phyloP scores from a whole-genome alignment of 2,888 invertebrate species.

The Amiota minor region DNA sequence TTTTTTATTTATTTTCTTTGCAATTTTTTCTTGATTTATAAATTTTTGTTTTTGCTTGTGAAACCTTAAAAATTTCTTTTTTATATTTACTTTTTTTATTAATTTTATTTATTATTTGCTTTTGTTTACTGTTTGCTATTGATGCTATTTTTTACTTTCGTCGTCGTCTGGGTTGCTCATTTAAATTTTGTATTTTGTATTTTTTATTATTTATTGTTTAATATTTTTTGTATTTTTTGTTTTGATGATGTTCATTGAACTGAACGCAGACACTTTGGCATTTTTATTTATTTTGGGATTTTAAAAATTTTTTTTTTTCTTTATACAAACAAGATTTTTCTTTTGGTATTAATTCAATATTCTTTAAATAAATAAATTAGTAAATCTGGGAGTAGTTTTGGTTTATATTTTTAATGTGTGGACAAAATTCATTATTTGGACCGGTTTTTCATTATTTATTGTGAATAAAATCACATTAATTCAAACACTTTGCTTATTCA shows the following conservation, averaged over 20 bases:
- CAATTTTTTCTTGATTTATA: conserved; percentile 34
- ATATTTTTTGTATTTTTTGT: conserved; percentile 29
- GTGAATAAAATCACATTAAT: not conserved
- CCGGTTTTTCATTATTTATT: too few relatives aligned
- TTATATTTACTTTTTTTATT: conserved; percentile 35
- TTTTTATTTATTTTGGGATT: conserved; percentile 2
- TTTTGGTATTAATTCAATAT: not conserved
- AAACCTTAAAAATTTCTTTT: conserved; percentile 20
- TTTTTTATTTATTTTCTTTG: conserved; percentile 25
- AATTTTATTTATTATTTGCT: conserved; percentile 33
- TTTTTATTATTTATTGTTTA: conserved; percentile 3
- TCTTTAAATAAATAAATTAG: too few relatives aligned
- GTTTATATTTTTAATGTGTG: too few relatives aligned
- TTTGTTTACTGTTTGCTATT: not conserved
- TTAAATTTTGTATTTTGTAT: too few relatives aligned
- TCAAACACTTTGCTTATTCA: not conserved
- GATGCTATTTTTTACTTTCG: too few relatives aligned
- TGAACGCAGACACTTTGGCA: conserved; percentile 35
- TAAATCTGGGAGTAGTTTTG: too few relatives aligned
- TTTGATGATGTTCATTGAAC: conserved; percentile 41
- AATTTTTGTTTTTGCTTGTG: conserved; percentile 31
- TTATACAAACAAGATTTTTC: not conserved
- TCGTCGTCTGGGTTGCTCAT: too few relatives aligned
- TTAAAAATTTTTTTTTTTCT: not conserved
- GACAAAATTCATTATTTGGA: too few relatives aligned